Evolutionary conservation across 1,140 invertebrate species (phyloP).

Genomic region (Steinernema khuongi): DNA sequence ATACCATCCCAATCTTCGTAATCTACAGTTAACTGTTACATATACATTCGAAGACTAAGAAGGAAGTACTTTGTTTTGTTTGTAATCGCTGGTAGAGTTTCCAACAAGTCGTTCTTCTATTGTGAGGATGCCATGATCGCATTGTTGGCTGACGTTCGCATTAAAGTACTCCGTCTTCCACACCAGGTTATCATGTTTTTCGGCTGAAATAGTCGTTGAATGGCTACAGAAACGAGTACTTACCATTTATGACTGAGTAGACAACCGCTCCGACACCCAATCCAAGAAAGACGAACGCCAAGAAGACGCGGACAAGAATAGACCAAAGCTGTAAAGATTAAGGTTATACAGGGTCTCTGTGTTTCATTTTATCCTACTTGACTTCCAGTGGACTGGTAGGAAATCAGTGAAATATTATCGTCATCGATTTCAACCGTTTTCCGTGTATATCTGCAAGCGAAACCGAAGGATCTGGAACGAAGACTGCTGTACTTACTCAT

Average conservation of each 20-base stretch:
- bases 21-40: background rate
- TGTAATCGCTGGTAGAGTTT: background rate
- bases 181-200: background rate
- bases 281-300: background rate
- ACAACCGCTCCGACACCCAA: background rate
- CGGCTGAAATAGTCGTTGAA: background rate
- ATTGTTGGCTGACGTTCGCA: background rate
- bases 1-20: background rate
- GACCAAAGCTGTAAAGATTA: conserved; percentile 2
- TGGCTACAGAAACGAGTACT: background rate
- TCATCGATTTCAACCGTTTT: conserved; percentile 11
- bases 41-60: background rate
- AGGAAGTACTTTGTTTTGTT: background rate
- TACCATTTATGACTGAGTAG: background rate
- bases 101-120: background rate
- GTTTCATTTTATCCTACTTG: background rate
- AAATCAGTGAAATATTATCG: conserved; percentile 1
- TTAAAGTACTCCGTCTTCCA: background rate
- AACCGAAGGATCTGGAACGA: background rate
- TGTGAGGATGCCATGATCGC: background rate
- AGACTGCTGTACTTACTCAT: background rate
- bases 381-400: background rate
- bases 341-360: too few species aligned
- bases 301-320: background rate
- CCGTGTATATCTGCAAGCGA: background rate